phyloP scores from a whole-genome alignment of 1,140 invertebrate genomes.

The Pseudomyrmex gracilis region DNA sequence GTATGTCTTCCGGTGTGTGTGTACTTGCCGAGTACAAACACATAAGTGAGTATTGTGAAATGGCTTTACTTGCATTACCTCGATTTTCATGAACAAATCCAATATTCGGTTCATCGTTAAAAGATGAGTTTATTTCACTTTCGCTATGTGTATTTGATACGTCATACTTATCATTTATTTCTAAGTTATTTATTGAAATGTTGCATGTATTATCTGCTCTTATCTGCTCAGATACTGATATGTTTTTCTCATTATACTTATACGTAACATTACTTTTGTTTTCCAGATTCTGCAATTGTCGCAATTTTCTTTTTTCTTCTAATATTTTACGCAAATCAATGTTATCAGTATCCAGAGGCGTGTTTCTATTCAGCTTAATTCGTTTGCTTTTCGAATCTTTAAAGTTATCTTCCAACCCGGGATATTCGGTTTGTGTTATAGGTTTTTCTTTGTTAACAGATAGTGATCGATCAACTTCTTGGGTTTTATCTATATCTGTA shows the following conservation, averaged over 20 bases:
- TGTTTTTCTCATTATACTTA: too few relatives aligned
- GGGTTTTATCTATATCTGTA: not conserved
- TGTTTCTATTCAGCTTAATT: constrained; percentile 24
- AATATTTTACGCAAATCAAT: too few relatives aligned
- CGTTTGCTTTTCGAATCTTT: not conserved
- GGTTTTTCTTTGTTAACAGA: not conserved
- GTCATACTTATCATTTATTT: too few relatives aligned
- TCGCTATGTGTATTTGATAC: too few relatives aligned
- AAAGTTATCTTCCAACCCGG: not conserved
- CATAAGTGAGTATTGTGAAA: not conserved
- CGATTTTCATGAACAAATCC: too few relatives aligned
- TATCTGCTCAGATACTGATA: too few relatives aligned
- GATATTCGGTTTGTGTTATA: not conserved
- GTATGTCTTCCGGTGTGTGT: not conserved
- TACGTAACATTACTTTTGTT: too few relatives aligned
- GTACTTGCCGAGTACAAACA: not conserved
- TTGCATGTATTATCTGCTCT: too few relatives aligned
- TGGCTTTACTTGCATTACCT: not conserved
- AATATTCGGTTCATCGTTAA: not conserved
- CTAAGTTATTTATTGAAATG: too few relatives aligned
- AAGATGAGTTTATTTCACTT: not conserved
- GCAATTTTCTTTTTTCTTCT: too few relatives aligned
- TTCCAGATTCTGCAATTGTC: too few relatives aligned
- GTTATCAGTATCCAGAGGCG: too few relatives aligned
- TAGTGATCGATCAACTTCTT: not conserved